Evolutionary conservation across 2,888 invertebrate species (phyloP), one percentile per base, ranked within the genome.

Genomic region (Eilema sororculum): DNA sequence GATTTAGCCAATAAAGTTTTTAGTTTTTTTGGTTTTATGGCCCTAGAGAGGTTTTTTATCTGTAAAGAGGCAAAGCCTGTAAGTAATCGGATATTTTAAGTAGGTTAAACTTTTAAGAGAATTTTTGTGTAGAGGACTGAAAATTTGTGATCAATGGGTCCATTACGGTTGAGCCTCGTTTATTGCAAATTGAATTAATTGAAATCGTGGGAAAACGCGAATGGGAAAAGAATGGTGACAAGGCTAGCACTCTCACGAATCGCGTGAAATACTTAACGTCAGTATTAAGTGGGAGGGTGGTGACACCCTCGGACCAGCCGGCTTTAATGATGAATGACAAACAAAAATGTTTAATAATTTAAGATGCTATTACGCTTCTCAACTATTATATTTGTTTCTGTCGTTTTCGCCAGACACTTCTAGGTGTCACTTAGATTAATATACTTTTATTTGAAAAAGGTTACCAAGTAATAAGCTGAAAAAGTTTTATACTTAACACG

Each of bases 81-180:
- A 16, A 67, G 33, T 62, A 33, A 61, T 67, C 61, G 30, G 56
- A 67, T 62, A 62, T 56, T 67, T 61, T 22, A 67, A 61, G 52
- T 22, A 61, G 46, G 67, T 52, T 33, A 56, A 61, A 61, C 61
- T 56, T 67, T 56, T 67, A 61, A 22, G 20, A 24, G 13, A n/a
- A 57, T 8, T 37, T 46, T 16, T 67, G 20, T 12, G n/a, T 12
- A 37, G 65, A 37, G 33, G 20, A 16, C 24, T 65, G n/a, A 57
- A 59, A 46, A 59, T 20, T 28, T 66, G 3, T 41, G 46, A 41
- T 66, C 20, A 59, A 66, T 58, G 33, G 20, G 16, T 24, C 33
- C 56, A 24, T 58, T 30, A 65, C 16, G 58, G 20, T 57, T 56
- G 46, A n/a, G 52, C n/a, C 52, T n/a, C n/a, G 52, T 52, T 52